Evolutionary conservation across 2,797 vertebrate species (phyloP).

Genomic region (Corythornis leucogaster): DNA sequence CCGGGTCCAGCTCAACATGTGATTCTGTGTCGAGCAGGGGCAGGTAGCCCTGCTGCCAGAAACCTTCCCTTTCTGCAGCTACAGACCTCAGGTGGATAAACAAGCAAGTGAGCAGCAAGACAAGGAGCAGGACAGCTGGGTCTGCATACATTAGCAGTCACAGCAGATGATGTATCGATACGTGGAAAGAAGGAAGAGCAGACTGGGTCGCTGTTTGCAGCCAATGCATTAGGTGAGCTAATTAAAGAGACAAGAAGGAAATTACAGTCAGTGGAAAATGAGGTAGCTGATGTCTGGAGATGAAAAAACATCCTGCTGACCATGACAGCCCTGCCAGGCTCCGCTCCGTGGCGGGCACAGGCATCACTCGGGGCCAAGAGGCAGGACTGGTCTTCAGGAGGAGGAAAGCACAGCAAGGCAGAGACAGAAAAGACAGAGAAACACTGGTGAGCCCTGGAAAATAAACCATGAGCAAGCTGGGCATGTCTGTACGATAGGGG

Average conservation of each 20-base stretch:
- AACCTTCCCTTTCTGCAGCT: fast-evolving
- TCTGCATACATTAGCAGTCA: background rate
- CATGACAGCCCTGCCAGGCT: background rate
- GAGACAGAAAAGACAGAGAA: background rate
- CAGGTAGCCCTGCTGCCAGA: background rate
- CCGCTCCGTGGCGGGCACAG: background rate
- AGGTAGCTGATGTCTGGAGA: background rate
- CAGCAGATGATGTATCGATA: fast-evolving
- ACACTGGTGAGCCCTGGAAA: background rate
- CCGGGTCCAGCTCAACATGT: background rate
- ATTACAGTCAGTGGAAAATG: background rate
- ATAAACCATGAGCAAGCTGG: background rate
- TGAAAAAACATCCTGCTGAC: background rate
- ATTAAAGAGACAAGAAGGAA: conserved; percentile 17
- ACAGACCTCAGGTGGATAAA: background rate
- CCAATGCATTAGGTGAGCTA: background rate
- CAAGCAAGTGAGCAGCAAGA: fast-evolving
- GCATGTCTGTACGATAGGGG: background rate
- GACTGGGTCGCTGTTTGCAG: background rate
- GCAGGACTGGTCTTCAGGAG: background rate
- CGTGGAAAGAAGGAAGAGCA: background rate
- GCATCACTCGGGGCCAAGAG: background rate
- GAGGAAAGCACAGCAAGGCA: background rate
- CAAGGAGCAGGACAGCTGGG: background rate
- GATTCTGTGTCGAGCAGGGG: fast-evolving